A percentile compares a stretch with the other conserved stretches of the same genome.
Conservation (phyloP, 2,113 vertebrate species). For the Microcebus murinus region DNA sequence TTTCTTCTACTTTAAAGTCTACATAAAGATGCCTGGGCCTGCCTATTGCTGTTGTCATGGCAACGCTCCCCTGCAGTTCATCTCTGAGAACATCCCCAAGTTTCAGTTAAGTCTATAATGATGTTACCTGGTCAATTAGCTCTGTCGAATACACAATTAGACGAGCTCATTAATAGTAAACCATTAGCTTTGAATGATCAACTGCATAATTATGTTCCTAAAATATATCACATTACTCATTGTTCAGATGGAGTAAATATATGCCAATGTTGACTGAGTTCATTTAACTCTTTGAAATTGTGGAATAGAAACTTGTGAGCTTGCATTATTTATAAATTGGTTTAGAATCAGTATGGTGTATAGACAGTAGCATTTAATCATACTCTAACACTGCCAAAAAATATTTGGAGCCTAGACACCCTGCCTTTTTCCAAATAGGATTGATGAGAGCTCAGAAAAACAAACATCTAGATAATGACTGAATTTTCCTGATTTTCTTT, state of each 20-base stretch:
- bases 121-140: slow-evolving; percentile 40
- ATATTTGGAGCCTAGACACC: neutral
- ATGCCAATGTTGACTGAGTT: slow-evolving; percentile 51
- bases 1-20: slow-evolving; percentile 53
- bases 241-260: slow-evolving; percentile 43
- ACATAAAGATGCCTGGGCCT: slow-evolving; percentile 35
- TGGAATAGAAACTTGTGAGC: slow-evolving; percentile 12
- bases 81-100: slow-evolving; percentile 30
- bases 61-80: slow-evolving; percentile 32
- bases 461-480: neutral
- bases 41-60: slow-evolving; percentile 46
- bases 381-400: neutral
- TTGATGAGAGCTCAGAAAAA: neutral
- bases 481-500: neutral
- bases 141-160: slow-evolving; percentile 43
- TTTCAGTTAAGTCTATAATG: slow-evolving; percentile 43
- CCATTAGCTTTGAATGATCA: slow-evolving; percentile 45
- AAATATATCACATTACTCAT: slow-evolving; percentile 37
- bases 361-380: slow-evolving; percentile 17
- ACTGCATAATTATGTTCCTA: slow-evolving; percentile 1
- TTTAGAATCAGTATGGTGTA: neutral
- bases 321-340: slow-evolving; percentile 16
- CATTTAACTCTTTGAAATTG: slow-evolving; percentile 50
- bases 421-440: neutral
- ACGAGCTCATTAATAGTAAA: slow-evolving; percentile 57